Evolutionary conservation across 2,113 vertebrate species (phyloP).

Genomic region (Trichechus manatus): DNA sequence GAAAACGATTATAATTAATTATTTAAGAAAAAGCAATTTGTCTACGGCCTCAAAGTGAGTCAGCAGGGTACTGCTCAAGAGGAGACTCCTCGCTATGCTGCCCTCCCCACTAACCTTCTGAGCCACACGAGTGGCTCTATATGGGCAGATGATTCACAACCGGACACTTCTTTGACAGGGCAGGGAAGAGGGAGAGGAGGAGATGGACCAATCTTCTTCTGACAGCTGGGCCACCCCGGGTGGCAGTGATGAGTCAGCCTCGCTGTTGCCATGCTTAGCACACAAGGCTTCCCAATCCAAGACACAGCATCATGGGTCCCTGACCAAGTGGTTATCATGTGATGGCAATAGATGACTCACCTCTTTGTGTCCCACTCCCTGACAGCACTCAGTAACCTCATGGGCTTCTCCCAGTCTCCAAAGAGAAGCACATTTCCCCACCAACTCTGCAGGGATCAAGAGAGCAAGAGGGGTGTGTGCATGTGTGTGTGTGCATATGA

Average conservation of each 20-base stretch:
- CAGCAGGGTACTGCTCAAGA: background rate
- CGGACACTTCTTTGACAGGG: background rate
- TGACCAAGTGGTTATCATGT: background rate
- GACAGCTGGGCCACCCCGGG: constrained; percentile 27
- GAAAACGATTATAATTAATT: constrained; percentile 69
- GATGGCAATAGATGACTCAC: background rate
- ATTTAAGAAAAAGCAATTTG: constrained; percentile 78
- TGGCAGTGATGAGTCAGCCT: constrained; percentile 39
- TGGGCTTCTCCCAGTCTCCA: background rate
- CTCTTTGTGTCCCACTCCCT: background rate
- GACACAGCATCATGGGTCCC: background rate
- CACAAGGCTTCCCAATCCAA: background rate
- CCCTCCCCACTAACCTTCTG: background rate
- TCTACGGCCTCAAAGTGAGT: constrained; percentile 63
- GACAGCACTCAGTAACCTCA: background rate
- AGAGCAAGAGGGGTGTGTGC: background rate
- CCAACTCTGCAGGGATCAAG: background rate
- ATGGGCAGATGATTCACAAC: background rate
- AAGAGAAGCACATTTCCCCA: background rate
- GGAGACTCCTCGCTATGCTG: background rate
- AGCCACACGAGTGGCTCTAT: background rate
- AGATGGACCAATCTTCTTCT: background rate
- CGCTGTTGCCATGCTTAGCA: background rate
- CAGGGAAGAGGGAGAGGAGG: background rate
- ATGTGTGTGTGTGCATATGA: background rate